Evolutionary conservation across 2,888 invertebrate species (phyloP).

Genomic region (Ceraclea dissimilis): DNA sequence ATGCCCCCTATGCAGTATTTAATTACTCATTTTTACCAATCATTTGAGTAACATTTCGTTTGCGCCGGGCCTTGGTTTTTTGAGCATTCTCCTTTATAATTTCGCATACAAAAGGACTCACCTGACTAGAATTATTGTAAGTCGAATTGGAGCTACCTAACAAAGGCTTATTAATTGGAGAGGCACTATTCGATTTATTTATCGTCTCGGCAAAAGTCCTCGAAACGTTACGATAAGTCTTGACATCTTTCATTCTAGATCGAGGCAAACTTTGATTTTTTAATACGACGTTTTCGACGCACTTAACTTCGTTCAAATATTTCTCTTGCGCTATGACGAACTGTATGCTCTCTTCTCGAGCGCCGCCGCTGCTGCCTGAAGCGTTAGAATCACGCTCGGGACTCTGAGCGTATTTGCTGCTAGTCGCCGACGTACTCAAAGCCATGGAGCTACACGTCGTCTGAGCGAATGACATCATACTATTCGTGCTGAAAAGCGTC

Average conservation of each 20-base stretch:
- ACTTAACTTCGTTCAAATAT: slow-evolving; percentile 45
- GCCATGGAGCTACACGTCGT: slow-evolving; percentile 49
- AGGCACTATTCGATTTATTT: slow-evolving; percentile 6
- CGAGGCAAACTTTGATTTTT: slow-evolving; percentile 32
- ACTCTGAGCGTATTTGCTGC: slow-evolving; percentile 39
- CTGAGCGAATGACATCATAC: slow-evolving; percentile 46
- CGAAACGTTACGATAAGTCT: slow-evolving; percentile 14
- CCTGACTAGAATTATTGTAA: neutral
- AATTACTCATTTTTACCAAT: no score
- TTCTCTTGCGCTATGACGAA: slow-evolving; percentile 49
- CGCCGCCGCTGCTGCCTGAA: slow-evolving; percentile 33
- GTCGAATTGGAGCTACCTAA: neutral
- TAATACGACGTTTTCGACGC: slow-evolving; percentile 45
- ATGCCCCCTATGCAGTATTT: no score
- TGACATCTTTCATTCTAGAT: slow-evolving; percentile 22
- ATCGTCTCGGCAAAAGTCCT: slow-evolving; percentile 17
- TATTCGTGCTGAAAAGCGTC: slow-evolving; percentile 36
- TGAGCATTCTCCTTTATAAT: no score
- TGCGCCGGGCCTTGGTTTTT: no score
- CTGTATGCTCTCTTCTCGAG: slow-evolving; percentile 43
- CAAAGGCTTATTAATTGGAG: slow-evolving; percentile 5
- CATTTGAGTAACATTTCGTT: no score
- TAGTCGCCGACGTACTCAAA: slow-evolving; percentile 44
- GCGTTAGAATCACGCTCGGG: slow-evolving; percentile 27
- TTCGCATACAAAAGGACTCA: no score